Evolutionary conservation across 2,888 invertebrate genomes (phyloP).

Genomic region (Monopis laevigella): DNA sequence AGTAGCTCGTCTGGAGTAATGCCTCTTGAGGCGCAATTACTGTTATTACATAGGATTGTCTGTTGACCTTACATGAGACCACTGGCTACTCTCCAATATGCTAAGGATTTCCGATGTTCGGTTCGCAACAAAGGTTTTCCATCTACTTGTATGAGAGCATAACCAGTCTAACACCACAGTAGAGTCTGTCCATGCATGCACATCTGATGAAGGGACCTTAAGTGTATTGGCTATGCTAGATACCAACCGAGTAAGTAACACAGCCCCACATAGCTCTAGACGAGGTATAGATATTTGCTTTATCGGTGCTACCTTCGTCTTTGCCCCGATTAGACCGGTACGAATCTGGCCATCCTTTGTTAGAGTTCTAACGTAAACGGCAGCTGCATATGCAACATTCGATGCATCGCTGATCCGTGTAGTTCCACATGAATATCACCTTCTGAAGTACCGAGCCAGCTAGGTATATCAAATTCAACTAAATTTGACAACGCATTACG

Average conservation of each 20-base stretch:
- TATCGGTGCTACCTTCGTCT: slow-evolving; percentile 13
- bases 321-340: slow-evolving; percentile 13
- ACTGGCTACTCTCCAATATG: no score
- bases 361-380: slow-evolving; percentile 13
- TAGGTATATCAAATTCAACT: slow-evolving; percentile 5
- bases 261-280: slow-evolving; percentile 13
- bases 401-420: slow-evolving; percentile 17
- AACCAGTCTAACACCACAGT: slow-evolving; percentile 24
- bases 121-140: no score
- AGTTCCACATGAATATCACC: slow-evolving; percentile 1
- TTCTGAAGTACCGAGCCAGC: slow-evolving; percentile 5
- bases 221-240: slow-evolving; percentile 13
- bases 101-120: no score
- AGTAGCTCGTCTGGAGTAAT: no score
- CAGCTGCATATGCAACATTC: slow-evolving; percentile 14
- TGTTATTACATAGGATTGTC: no score
- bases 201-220: slow-evolving; percentile 1
- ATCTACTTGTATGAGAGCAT: no score
- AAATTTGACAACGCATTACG: background rate
- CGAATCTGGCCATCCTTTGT: background rate
- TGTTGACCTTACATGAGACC: no score
- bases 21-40: no score
- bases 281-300: slow-evolving; percentile 12
- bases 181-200: slow-evolving; percentile 22
- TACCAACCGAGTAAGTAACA: slow-evolving; percentile 12